A percentile compares a stretch with the other conserved stretches of the same genome.
Conservation (phyloP, 2,113 vertebrate species). For the Lepisosteus oculatus region DNA sequence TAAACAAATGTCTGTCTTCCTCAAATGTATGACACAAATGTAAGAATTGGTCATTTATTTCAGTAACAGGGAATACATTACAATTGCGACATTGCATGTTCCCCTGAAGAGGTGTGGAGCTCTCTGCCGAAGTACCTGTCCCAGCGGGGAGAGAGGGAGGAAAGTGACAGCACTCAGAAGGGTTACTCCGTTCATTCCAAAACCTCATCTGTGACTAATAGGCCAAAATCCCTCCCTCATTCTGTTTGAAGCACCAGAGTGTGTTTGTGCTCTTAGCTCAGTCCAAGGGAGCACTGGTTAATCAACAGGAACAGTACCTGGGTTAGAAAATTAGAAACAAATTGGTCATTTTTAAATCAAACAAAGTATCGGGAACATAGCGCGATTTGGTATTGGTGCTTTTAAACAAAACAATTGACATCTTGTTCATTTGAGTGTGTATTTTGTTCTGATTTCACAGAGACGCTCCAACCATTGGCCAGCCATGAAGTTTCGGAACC, state of each 20-base stretch:
- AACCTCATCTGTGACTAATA: background rate
- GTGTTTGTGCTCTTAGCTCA: background rate
- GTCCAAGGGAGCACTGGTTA: too few species aligned
- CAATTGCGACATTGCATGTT: background rate
- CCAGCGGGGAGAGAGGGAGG: too few species aligned
- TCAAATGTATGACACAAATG: background rate
- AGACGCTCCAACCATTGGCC: constrained; percentile 85
- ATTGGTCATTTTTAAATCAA: too few species aligned
- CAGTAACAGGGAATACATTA: background rate
- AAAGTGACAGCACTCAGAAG: too few species aligned
- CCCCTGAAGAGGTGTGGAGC: too few species aligned
- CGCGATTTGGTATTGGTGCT: too few species aligned
- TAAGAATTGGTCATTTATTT: background rate
- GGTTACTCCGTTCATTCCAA: background rate
- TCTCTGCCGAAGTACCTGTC: too few species aligned
- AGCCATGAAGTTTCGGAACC: constrained; percentile 88
- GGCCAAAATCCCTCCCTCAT: background rate
- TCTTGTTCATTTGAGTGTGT: background rate
- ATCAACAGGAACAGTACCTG: too few species aligned
- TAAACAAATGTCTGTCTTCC: background rate
- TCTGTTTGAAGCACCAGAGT: background rate
- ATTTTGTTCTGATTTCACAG: constrained; percentile 46
- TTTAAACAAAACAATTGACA: too few species aligned
- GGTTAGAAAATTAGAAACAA: too few species aligned
- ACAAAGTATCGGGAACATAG: too few species aligned